Conservation (phyloP, 2,113 vertebrate genomes). For the Plecturocebus donacophilus region DNA sequence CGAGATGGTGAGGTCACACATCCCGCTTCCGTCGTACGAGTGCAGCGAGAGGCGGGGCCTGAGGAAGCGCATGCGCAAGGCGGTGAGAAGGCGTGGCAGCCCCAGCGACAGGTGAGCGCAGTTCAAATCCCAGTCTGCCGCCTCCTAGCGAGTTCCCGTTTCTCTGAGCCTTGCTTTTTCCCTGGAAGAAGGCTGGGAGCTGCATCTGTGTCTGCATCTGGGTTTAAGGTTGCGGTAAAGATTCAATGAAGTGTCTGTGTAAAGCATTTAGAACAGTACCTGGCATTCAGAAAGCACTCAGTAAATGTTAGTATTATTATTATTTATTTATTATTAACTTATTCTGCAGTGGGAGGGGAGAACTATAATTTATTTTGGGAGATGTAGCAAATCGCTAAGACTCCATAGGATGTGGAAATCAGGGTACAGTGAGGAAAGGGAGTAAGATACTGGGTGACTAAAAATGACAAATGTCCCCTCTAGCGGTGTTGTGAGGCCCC, state of each 20-base stretch:
- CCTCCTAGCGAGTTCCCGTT: accelerated
- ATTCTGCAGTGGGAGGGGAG: not conserved
- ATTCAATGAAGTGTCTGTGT: not conserved
- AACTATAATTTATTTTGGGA: not conserved
- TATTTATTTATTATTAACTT: not conserved
- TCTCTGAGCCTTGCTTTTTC: not conserved
- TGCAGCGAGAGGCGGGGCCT: not conserved
- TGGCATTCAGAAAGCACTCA: not conserved
- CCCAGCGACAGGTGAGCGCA: not conserved
- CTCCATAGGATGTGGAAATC: accelerated
- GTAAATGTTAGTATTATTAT: not conserved
- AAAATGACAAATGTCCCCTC: not conserved
- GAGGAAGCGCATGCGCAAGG: not conserved
- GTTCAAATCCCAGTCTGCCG: not conserved
- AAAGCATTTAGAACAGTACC: not conserved
- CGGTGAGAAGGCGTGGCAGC: not conserved
- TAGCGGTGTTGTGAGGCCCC: not conserved
- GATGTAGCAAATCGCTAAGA: not conserved
- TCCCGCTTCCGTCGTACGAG: not conserved
- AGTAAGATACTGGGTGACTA: not conserved
- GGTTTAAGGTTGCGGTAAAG: too few relatives aligned
- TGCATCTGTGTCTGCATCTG: accelerated
- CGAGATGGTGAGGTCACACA: accelerated
- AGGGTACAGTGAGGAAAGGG: not conserved
- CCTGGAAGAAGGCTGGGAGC: not conserved